Percentiles rank a stretch among this genome's conserved stretches.
Conservation (phyloP, 2,888 invertebrate genomes). For the Pyrrhia umbra region DNA sequence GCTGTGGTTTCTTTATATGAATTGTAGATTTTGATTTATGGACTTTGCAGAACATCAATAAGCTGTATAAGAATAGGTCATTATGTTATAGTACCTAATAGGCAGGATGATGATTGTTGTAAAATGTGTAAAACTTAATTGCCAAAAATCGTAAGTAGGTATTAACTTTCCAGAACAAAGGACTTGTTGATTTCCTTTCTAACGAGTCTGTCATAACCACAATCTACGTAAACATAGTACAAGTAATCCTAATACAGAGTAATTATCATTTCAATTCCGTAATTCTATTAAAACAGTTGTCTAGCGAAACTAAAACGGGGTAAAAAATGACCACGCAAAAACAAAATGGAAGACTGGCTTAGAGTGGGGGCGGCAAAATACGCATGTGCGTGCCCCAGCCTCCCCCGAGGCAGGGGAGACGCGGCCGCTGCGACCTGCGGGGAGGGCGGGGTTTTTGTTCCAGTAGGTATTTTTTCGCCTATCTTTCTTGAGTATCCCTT, state of each 20-base stretch:
- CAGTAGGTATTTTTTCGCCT: slow-evolving; percentile 73
- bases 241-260: background rate
- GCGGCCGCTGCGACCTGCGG: slow-evolving; percentile 59
- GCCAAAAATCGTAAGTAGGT: no score
- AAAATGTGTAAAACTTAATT: no score
- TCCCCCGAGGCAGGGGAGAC: slow-evolving; percentile 62
- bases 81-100: no score
- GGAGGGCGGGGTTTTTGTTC: slow-evolving; percentile 71
- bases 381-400: slow-evolving; percentile 84
- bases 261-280: slow-evolving; percentile 26
- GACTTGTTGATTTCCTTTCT: background rate
- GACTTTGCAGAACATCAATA: no score
- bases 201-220: background rate
- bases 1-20: no score
- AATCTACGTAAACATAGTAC: background rate
- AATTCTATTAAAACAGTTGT: slow-evolving; percentile 57
- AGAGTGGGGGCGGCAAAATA: slow-evolving; percentile 78
- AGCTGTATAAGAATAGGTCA: no score
- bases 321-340: slow-evolving; percentile 74
- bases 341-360: slow-evolving; percentile 87
- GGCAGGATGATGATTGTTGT: no score
- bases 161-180: no score
- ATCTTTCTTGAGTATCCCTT: slow-evolving; percentile 72
- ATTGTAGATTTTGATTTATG: no score
- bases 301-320: slow-evolving; percentile 64